Evolutionary conservation across 2,797 vertebrate species (phyloP).

Genomic region (Tolypeutes matacus): DNA sequence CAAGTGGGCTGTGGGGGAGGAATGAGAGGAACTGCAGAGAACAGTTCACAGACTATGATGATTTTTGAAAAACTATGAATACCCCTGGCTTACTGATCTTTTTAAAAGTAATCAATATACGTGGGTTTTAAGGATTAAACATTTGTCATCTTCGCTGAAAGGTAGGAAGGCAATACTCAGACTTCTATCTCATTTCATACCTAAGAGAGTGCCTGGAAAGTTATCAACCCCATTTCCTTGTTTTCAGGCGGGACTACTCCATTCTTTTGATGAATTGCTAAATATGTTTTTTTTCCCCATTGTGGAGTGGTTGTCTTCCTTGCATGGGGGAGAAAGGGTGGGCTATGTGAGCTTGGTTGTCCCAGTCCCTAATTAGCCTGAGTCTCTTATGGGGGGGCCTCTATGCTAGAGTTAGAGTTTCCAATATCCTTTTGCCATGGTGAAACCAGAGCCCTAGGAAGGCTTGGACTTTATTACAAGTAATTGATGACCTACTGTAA

Average conservation of each 20-base stretch:
- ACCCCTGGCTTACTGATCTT: not conserved
- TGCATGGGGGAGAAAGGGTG: not conserved
- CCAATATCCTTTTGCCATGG: not conserved
- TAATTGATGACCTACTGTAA: not conserved
- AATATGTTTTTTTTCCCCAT: not conserved
- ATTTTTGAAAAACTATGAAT: not conserved
- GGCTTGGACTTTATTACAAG: not conserved
- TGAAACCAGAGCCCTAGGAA: not conserved
- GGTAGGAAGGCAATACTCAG: not conserved
- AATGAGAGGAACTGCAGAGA: not conserved
- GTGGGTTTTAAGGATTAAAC: not conserved
- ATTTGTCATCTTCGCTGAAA: not conserved
- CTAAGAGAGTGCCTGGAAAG: not conserved
- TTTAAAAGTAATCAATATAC: not conserved
- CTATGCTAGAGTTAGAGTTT: not conserved
- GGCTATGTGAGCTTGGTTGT: constrained; percentile 38
- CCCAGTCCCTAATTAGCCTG: not conserved
- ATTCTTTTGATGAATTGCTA: not conserved
- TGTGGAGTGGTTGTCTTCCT: not conserved
- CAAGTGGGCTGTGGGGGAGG: not conserved
- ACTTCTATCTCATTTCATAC: not conserved
- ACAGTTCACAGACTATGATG: not conserved
- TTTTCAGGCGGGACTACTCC: not conserved
- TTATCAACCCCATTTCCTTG: not conserved
- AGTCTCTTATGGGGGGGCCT: constrained; percentile 39